These are phyloP conservation scores for Apostichopus japonicus DNA, from an alignment of 35 echinoderm and acorn worm species.

Conservation along the genomic window DNA sequence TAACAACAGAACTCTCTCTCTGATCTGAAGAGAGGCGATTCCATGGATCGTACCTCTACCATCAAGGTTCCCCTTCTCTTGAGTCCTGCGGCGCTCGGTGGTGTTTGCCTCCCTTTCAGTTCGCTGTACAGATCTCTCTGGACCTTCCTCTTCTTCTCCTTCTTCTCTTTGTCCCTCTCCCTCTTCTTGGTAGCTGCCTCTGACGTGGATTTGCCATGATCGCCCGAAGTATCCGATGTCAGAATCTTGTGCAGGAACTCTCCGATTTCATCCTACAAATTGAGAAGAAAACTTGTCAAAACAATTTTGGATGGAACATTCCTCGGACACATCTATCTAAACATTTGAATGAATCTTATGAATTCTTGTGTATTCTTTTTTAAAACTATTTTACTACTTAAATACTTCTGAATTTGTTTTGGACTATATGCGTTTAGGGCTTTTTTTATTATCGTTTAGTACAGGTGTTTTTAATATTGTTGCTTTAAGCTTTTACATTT, in stretches of 20 bases:
- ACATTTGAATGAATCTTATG: no score
- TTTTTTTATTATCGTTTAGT: no score
- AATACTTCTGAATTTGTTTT: no score
- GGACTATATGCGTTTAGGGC: no score
- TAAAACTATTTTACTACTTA: no score
- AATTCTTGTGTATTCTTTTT: no score
- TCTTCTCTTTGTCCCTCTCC: constrained; percentile 67
- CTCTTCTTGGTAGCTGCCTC: not conserved
- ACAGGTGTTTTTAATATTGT: no score
- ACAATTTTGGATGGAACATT: no score
- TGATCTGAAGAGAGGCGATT: no score
- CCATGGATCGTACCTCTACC: not conserved
- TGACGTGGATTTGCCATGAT: not conserved
- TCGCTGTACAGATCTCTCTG: constrained; percentile 78
- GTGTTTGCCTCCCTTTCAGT: constrained; percentile 69
- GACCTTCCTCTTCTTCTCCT: constrained; percentile 85
- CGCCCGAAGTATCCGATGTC: constrained; percentile 1
- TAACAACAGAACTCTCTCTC: no score
- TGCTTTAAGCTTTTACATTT: no score
- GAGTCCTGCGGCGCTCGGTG: constrained; percentile 36
- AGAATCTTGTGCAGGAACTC: constrained; percentile 78
- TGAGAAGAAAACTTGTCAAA: not conserved
- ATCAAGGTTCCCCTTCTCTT: constrained; percentile 6
- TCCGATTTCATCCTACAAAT: constrained; percentile 88
- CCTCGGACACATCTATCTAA: no score